phyloP scores from a whole-genome alignment of 2,113 vertebrate genomes.

The Dromiciops gliroides region DNA sequence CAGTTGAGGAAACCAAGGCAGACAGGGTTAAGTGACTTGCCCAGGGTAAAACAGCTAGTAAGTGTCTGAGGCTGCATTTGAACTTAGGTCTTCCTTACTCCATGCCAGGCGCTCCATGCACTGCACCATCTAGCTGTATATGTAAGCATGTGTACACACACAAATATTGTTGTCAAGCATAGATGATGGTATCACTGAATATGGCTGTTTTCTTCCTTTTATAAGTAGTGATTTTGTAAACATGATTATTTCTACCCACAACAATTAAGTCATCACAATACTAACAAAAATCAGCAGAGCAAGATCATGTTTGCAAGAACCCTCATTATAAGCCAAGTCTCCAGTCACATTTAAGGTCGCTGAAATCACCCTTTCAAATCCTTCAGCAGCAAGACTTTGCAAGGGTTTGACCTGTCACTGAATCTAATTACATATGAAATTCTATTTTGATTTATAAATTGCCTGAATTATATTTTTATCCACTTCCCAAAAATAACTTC shows the following conservation, averaged over 20 bases:
- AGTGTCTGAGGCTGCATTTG: neutral
- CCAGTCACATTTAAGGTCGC: constrained; percentile 9
- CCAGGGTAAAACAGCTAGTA: neutral
- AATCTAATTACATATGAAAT: constrained; percentile 39
- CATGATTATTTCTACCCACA: neutral
- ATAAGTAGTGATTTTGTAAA: constrained; percentile 25
- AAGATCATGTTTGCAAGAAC: constrained; percentile 9
- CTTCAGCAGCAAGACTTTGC: neutral
- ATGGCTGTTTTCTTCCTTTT: constrained; percentile 1
- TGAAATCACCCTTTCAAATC: constrained; percentile 24
- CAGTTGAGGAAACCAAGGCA: neutral
- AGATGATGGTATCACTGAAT: constrained; percentile 16
- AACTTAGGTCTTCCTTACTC: neutral
- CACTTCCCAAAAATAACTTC: constrained; percentile 39
- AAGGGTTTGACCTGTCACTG: constrained; percentile 12
- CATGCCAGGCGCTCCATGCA: neutral
- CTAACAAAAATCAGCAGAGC: constrained; percentile 10
- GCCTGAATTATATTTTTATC: constrained; percentile 61
- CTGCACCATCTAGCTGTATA: neutral
- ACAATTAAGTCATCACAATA: neutral
- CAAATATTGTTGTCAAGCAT: neutral
- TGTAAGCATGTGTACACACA: no score
- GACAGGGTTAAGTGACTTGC: neutral
- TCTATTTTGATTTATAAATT: constrained; percentile 35
- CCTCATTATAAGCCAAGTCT: neutral